Evolutionary conservation across 2,113 vertebrate genomes (phyloP), one percentile per base, ranked within the genome.

Genomic region (Cyanistes caeruleus): DNA sequence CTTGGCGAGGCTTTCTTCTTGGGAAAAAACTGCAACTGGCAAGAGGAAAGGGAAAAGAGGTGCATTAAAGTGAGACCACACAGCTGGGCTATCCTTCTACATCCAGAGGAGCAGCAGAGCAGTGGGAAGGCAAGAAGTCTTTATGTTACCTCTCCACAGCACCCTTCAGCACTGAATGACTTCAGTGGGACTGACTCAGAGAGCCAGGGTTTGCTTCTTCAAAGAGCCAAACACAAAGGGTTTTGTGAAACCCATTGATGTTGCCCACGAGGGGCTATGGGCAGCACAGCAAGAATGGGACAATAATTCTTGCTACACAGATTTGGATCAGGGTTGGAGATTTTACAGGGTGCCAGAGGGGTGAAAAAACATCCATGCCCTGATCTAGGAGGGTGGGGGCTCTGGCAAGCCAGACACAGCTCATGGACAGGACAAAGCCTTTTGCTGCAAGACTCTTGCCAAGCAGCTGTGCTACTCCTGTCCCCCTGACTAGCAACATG

Each of bases 181-280:
- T 78, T 69, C 5, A 3, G 64, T 25, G 17, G 33, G 25, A 73
- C 8, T 2, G 2, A 14, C 37, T 70, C 69, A 74, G 37, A 69
- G 44, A 81, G 64, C 5, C 0, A 0, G 13, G 12, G 12, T 85
- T 81, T 39, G 3, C 64, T 27, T 70, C 78, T 74, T 51, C 43
- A 28, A 53, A 10, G 28, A 78, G 43, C 41, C 20, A 75, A 85
- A 5, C 9, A 4, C 0, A 2, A 41, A 41, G 11, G 28, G 8
- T 35, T 78, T 85, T 49, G 35, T 37, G 59, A 72, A 43, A 60
- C 14, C 13, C 5, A 7, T 7, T 62, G 51, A 11, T 25, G 44
- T 15, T 81, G 35, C 30, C 15, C 43, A 21, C 0, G 0, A 19
- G 6, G 24, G 1, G 8, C 9, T 56, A 52, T 2, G 5, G 35